Evolutionary conservation across 1,140 invertebrate species (phyloP), one percentile per base, ranked within the genome.

Genomic region (Globodera rostochiensis): DNA sequence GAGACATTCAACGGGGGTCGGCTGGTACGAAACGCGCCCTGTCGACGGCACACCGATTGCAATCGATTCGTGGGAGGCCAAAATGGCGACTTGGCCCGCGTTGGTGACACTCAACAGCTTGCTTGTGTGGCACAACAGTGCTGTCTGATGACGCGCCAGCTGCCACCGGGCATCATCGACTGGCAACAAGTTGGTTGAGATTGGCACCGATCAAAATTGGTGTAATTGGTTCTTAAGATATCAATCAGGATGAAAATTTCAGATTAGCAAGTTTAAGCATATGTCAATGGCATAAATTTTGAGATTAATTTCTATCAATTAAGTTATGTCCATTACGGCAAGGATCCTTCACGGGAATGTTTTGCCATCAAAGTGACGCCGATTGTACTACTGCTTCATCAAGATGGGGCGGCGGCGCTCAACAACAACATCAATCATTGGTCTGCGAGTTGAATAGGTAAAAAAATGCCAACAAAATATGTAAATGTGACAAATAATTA

Each of bases 131-230:
- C 53, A 69, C 49, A 49, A 19, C 53, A 70, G n/a, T 78, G 77
- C 70, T 78, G 77, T 69, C 70, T 78, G 70, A 78, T 78, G 77
- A 50, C 21, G 3, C 46, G 77, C 46, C 66, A 47, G 0, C 50
- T 78, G 11, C 77, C 77, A 9, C 66, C 70, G 15, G 77, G 77
- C 1, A 69, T 78, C 70, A 78, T n/a, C 49, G 64, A 69, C 70
- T 78, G 77, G 77, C 47, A 53, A 49, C 77, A 78, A 46, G 77
- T 77, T 36, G 7, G n/a, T 47, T 15, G 60, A 36, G 36, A 36
- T 36, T 36, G 3, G 60, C 60, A 15, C 3, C 2, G n/a, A 66
- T 66, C 21, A 66, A 66, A 66, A 66, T 3, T 36, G 36, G 36
- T 36, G 36, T 36, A 1, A 36, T 36, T 1, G 36, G 36, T 36